Evolutionary conservation across 2,888 invertebrate species (phyloP).

Genomic region (Sialis lutaria): DNA sequence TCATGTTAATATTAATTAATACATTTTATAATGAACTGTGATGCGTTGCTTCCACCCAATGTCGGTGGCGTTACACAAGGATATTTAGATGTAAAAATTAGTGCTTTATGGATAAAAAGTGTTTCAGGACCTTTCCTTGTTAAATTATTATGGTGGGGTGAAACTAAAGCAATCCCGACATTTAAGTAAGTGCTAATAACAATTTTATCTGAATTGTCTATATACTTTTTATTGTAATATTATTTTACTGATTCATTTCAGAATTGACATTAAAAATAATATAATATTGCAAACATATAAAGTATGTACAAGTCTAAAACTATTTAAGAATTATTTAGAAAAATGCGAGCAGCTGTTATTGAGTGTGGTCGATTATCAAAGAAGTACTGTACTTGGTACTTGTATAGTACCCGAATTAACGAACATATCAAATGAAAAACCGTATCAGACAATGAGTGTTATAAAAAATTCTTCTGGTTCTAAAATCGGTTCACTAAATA

Average conservation of each 20-base stretch:
- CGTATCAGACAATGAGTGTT: not conserved
- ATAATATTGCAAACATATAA: conserved; percentile 3
- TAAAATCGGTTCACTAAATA: conserved; percentile 1
- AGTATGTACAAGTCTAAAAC: conserved; percentile 1
- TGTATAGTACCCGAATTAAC: conserved; percentile 1
- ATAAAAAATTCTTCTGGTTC: conserved; percentile 1
- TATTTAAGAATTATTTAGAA: conserved; percentile 3
- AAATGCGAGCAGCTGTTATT: conserved; percentile 4
- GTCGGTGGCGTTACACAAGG: conserved; percentile 1
- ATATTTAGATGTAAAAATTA: conserved; percentile 5
- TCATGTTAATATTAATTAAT: too few species aligned
- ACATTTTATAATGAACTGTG: too few species aligned
- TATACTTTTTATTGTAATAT: too few species aligned
- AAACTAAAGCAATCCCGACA: not conserved
- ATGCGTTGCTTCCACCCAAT: conserved; percentile 3
- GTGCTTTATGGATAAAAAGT: conserved; percentile 1
- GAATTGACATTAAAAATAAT: conserved; percentile 1
- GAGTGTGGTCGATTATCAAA: conserved; percentile 5
- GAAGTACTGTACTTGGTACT: conserved; percentile 1
- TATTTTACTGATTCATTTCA: not conserved
- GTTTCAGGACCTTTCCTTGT: not conserved
- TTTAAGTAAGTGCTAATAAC: conserved; percentile 2
- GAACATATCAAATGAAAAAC: conserved; percentile 1
- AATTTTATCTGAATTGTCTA: too few species aligned
- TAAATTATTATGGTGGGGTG: conserved; percentile 4